Evolutionary conservation across 2,888 invertebrate species (phyloP), one percentile per base, ranked within the genome.

Genomic region (Lordiphosa fenestrarum): DNA sequence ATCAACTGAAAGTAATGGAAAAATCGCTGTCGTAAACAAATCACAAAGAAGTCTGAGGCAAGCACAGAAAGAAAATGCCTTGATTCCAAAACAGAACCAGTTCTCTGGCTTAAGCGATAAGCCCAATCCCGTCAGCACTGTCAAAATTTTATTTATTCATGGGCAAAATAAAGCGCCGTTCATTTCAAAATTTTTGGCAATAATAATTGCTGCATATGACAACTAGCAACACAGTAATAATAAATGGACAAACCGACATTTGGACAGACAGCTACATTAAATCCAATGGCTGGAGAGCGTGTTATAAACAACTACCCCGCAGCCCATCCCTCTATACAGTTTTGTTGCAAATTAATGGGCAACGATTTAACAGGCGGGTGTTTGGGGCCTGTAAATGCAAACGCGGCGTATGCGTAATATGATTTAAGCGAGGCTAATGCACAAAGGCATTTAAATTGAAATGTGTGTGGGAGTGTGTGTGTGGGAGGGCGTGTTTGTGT

Each of bases 401-500:
- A 75, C 54, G 77, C 64, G 68, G 71, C 81, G 73, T 83, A 77
- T 80, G 77, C 66, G 73, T 76, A 67, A 77, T 77, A 73, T 76
- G 82, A 77, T 77, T 77, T 77, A 77, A 77, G 73, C 77, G 56
- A 44, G 48, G 72, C 73, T 75, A 76, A 83, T 83, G 81, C 81
- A 83, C 73, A 76, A 76, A 76, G 80, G 81, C 81, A 80, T 67
- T 69, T 61, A 83, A 76, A 75, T 75, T 80, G 80, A 76, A 69
- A 80, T 75, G 63, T 71, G 55, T 53, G 35, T 12, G 40, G 23
- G 49, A 48, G 39, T 38, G 47, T 19, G 48, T 33, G 46, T 5
- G 38, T 41, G 48, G 21, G 23, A 12, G 21, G 13, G n/a, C 4
- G 12, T 37, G 19, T 10, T 4, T 9, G 36, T 19, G 35, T 13